Percentiles rank a stretch among this genome's conserved stretches.
phyloP scores from a whole-genome alignment of 2,797 vertebrate genomes.

The Champsocephalus gunnari region DNA sequence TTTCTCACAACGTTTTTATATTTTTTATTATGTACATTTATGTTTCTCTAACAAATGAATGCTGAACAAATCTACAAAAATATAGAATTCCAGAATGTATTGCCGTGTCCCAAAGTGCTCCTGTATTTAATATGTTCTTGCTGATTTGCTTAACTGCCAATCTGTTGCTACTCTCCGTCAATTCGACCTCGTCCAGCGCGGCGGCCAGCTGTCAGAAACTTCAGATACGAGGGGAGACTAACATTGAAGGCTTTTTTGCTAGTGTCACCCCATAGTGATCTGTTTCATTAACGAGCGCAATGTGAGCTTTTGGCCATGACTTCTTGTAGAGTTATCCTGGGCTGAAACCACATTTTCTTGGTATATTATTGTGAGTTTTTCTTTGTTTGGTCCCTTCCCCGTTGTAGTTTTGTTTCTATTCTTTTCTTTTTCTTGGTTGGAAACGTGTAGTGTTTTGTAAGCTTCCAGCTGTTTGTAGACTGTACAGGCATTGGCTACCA shows the following conservation, averaged over 20 bases:
- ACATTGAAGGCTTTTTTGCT: neutral
- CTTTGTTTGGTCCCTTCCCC: neutral
- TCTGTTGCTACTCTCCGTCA: neutral
- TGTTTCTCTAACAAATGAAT: neutral
- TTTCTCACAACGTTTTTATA: neutral
- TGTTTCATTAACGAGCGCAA: neutral
- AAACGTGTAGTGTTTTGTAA: neutral
- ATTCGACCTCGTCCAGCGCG: neutral
- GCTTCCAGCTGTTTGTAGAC: neutral
- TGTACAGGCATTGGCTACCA: neutral
- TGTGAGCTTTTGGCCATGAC: neutral
- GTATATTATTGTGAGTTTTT: neutral
- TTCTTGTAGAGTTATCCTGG: neutral
- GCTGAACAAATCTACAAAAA: neutral
- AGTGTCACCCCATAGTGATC: neutral
- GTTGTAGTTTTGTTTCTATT: neutral
- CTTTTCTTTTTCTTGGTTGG: neutral
- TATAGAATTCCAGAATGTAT: neutral
- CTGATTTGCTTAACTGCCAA: neutral
- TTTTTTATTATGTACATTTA: neutral
- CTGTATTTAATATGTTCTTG: neutral
- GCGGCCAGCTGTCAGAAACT: constrained; percentile 1
- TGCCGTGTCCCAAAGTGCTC: neutral
- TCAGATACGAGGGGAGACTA: neutral
- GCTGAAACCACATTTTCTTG: neutral